Conservation (phyloP, 2,113 vertebrate species). For the Mastomys natalensis region DNA sequence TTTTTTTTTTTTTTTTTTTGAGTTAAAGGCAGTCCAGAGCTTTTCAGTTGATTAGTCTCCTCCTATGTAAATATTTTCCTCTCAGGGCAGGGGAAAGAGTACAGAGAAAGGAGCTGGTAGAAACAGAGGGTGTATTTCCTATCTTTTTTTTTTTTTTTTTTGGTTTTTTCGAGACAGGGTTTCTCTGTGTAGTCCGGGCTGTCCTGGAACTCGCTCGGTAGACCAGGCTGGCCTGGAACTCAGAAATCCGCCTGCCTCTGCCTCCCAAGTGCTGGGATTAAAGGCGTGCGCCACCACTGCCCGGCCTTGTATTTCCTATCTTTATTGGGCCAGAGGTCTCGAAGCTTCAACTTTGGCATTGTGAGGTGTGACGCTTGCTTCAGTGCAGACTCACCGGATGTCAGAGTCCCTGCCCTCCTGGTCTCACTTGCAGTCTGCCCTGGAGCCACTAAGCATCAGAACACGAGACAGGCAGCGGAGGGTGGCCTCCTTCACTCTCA, state of each 20-base stretch:
- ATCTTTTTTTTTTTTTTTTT: too few species aligned
- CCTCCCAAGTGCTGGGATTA: too few species aligned
- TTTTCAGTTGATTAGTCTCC: constrained; percentile 81
- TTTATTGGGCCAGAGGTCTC: neutral
- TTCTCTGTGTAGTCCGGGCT: too few species aligned
- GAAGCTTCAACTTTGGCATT: neutral
- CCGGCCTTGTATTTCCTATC: neutral
- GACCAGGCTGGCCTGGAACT: too few species aligned
- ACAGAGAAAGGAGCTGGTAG: constrained; percentile 40
- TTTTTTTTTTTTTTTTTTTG: constrained; percentile 80
- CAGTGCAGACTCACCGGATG: neutral
- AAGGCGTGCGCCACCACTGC: too few species aligned
- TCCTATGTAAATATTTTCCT: constrained; percentile 83
- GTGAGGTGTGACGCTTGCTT: neutral
- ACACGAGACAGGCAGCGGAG: constrained; percentile 75
- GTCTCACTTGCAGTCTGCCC: neutral
- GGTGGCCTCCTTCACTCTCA: constrained; percentile 67
- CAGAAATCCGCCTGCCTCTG: too few species aligned
- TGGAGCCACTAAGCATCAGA: constrained; percentile 69
- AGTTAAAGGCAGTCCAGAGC: constrained; percentile 86
- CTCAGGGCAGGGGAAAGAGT: constrained; percentile 3
- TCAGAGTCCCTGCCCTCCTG: neutral
- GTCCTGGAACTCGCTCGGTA: too few species aligned
- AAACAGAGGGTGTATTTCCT: neutral
- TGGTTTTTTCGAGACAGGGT: too few species aligned